Conservation (phyloP, 2,797 vertebrate species). For the Thalassophryne amazonica region DNA sequence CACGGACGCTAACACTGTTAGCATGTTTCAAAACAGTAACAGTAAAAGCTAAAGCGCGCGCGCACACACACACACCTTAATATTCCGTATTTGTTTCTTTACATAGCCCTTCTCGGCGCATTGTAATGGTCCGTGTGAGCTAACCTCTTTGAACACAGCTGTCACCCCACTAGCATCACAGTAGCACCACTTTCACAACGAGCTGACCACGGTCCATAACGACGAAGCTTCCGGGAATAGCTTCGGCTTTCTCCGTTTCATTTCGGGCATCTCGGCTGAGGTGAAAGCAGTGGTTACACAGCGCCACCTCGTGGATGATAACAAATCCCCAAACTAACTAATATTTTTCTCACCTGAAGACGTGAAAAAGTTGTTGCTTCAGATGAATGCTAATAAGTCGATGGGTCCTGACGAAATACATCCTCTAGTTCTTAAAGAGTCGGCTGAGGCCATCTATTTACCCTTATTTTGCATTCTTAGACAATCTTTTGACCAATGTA, state of each 20-base stretch:
- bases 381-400: too few species aligned
- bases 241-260: slow-evolving; percentile 43
- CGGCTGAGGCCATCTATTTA: too few species aligned
- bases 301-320: slow-evolving; percentile 2
- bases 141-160: neutral
- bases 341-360: too few species aligned
- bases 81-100: neutral
- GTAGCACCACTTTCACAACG: slow-evolving; percentile 46
- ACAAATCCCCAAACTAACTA: too few species aligned
- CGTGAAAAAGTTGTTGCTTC: too few species aligned
- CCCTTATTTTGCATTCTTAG: too few species aligned
- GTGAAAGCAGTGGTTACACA: neutral
- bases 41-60: neutral
- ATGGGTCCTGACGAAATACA: too few species aligned
- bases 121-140: neutral
- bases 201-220: slow-evolving; percentile 34
- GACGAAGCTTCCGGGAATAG: slow-evolving; percentile 56
- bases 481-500: too few species aligned
- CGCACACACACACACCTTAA: slow-evolving; percentile 38
- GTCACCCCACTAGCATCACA: neutral
- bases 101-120: slow-evolving; percentile 7
- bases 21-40: slow-evolving; percentile 34
- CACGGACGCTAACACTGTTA: slow-evolving; percentile 42
- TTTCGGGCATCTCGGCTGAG: slow-evolving; percentile 19
- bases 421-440: too few species aligned